These are phyloP conservation scores for Saccopteryx bilineata DNA, from an alignment of 2,113 vertebrate species.

Conservation along the genomic window DNA sequence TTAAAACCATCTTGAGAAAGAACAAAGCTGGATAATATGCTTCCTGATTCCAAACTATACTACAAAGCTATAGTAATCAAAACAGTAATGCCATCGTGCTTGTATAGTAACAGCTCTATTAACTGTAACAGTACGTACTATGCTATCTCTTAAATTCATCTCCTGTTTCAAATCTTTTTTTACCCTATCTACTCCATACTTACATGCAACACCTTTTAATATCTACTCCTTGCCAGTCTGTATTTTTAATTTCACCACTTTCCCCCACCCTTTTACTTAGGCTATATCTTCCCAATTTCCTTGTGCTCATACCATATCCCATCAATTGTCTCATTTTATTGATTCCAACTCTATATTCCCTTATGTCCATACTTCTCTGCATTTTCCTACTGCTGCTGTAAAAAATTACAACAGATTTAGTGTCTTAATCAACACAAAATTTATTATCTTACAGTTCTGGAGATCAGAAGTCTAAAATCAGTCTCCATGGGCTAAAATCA, in stretches of 20 bases:
- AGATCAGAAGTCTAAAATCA: background rate
- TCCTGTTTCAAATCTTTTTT: slow-evolving; percentile 11
- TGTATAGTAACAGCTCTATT: background rate
- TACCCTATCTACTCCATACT: background rate
- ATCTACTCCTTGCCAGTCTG: slow-evolving; percentile 25
- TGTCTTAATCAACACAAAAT: background rate
- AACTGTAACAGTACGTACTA: background rate
- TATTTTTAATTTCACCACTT: slow-evolving; percentile 42
- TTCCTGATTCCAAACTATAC: background rate
- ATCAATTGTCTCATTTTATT: background rate
- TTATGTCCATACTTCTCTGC: background rate
- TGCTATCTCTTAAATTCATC: slow-evolving; percentile 28
- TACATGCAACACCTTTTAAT: slow-evolving; percentile 10
- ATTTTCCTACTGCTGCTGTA: background rate
- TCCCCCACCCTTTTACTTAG: slow-evolving; percentile 4
- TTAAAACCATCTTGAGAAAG: background rate
- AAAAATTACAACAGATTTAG: background rate
- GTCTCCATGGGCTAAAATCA: slow-evolving; percentile 7
- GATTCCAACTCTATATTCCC: background rate
- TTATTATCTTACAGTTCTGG: background rate
- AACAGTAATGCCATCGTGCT: background rate
- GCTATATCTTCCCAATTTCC: slow-evolving; percentile 38
- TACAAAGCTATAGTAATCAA: background rate
- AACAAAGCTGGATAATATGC: background rate
- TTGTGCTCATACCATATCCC: background rate